Percentiles rank a stretch among this genome's conserved stretches.
These are phyloP conservation scores for Venusia cambrica DNA, from an alignment of 2,888 invertebrate genomes.

Conservation along the genomic window DNA sequence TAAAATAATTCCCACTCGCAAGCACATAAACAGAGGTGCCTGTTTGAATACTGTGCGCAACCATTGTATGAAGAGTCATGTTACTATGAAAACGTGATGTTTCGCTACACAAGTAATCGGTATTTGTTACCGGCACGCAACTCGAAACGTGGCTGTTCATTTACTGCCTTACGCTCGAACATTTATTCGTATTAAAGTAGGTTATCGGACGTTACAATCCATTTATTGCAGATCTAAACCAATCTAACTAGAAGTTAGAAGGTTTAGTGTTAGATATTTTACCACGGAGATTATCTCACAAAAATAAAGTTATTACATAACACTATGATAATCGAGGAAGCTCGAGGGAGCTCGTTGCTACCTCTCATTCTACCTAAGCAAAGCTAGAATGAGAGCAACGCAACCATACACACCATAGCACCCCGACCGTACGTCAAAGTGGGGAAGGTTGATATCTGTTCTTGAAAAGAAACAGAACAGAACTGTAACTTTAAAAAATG, in stretches of 20 bases:
- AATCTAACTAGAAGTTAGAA: slow-evolving; percentile 1
- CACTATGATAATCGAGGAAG: no score
- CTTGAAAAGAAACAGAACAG: no score
- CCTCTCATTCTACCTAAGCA: no score
- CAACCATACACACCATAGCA: no score
- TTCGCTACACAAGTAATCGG: slow-evolving; percentile 30
- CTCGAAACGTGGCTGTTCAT: slow-evolving; percentile 11
- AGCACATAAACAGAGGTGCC: slow-evolving; percentile 16
- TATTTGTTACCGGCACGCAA: slow-evolving; percentile 17
- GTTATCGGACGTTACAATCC: slow-evolving; percentile 6
- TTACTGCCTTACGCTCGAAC: slow-evolving; percentile 3
- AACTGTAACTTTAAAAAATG: no score
- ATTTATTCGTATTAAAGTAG: slow-evolving; percentile 3
- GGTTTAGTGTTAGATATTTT: no score
- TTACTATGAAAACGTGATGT: slow-evolving; percentile 53
- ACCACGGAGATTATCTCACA: no score
- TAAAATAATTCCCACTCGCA: slow-evolving; percentile 22
- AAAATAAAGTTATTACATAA: no score
- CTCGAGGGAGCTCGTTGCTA: no score
- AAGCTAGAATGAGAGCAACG: no score
- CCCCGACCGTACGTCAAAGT: no score
- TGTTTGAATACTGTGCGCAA: slow-evolving; percentile 32
- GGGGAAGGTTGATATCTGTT: no score
- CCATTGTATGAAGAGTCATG: slow-evolving; percentile 38
- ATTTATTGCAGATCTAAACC: slow-evolving; percentile 7